Evolutionary conservation across 2,797 vertebrate species (phyloP).

Genomic region (Hippoglossus hippoglossus): DNA sequence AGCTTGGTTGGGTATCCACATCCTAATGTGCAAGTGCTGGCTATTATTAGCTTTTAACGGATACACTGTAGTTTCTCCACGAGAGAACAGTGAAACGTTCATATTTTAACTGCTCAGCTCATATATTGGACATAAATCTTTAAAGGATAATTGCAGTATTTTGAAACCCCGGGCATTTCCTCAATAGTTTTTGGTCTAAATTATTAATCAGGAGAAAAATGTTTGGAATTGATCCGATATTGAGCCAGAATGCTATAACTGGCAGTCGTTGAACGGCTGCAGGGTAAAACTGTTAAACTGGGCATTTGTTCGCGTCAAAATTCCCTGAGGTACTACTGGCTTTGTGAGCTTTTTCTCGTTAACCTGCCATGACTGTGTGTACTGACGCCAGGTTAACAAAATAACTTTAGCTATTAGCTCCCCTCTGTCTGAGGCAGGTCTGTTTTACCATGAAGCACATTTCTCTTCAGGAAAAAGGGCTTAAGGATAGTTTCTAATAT

Average conservation of each 20-base stretch:
- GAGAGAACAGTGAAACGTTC: not conserved
- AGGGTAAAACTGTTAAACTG: not conserved
- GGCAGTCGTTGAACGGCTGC: not conserved
- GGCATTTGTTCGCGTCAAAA: not conserved
- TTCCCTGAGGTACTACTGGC: not conserved
- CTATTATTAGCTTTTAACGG: too few species aligned
- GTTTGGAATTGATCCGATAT: not conserved
- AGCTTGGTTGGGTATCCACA: too few species aligned
- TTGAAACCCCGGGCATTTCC: not conserved
- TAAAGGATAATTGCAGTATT: not conserved
- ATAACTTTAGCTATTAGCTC: not conserved
- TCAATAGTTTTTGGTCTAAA: not conserved
- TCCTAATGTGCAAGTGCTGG: too few species aligned
- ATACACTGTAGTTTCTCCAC: not conserved
- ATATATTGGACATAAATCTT: not conserved
- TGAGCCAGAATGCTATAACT: not conserved
- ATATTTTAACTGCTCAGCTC: not conserved
- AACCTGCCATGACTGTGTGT: not conserved
- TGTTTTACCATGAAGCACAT: not conserved
- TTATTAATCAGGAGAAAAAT: not conserved
- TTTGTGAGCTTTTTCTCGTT: not conserved
- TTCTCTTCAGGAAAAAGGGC: not conserved
- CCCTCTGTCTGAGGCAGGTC: not conserved
- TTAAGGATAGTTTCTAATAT: too few species aligned
- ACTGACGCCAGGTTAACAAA: not conserved